Percentiles rank a stretch among this genome's conserved stretches.
These are phyloP conservation scores for Scotopteryx bipunctaria DNA, from an alignment of 2,888 invertebrate species.

Conservation along the genomic window DNA sequence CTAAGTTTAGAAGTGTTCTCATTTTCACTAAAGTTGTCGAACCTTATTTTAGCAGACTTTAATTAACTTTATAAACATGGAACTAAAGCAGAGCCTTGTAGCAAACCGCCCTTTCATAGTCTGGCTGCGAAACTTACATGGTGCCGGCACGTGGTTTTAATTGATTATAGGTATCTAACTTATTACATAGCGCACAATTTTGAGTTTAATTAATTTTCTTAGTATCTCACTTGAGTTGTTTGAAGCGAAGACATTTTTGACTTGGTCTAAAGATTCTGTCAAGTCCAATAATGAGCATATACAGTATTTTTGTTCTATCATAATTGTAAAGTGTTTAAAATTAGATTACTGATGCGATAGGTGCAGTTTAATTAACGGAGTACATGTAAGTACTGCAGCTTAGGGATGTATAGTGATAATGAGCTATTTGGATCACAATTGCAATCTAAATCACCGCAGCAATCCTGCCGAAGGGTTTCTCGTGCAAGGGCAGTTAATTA, in stretches of 20 bases:
- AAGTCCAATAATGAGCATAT: too few species aligned
- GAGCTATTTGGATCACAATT: slow-evolving; percentile 32
- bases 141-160: slow-evolving; percentile 43
- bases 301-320: too few species aligned
- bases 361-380: not conserved
- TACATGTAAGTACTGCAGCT: not conserved
- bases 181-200: slow-evolving; percentile 21
- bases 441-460: slow-evolving; percentile 52
- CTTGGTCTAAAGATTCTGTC: not conserved
- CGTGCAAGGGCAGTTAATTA: slow-evolving; percentile 65
- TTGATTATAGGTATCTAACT: slow-evolving; percentile 37
- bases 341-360: not conserved
- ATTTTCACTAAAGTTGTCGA: not conserved
- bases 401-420: slow-evolving; percentile 20
- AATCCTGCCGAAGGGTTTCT: slow-evolving; percentile 48
- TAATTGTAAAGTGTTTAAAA: not conserved
- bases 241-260: not conserved
- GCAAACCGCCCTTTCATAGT: slow-evolving; percentile 39
- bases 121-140: slow-evolving; percentile 34
- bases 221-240: not conserved
- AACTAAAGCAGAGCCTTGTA: slow-evolving; percentile 36
- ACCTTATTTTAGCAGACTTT: slow-evolving; percentile 17
- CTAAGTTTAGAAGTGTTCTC: too few species aligned
- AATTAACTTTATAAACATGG: slow-evolving; percentile 26
- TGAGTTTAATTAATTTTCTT: slow-evolving; percentile 21